A percentile compares a stretch with the other conserved stretches of the same genome.
These are phyloP conservation scores for Telmatochromis bifrenatus DNA, from an alignment of 2,113 vertebrate species.

Conservation along the genomic window DNA sequence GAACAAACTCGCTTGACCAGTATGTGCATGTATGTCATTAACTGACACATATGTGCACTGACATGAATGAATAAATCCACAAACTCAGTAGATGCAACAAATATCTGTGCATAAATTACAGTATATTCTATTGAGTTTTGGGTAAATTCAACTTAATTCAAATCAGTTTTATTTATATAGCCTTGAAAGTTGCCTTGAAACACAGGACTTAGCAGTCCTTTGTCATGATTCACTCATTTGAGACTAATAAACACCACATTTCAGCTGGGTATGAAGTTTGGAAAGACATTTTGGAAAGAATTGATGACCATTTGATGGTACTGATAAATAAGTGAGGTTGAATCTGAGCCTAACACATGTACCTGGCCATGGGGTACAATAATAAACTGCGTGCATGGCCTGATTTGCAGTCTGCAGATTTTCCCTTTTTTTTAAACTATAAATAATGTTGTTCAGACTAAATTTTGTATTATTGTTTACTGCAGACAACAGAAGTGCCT, in stretches of 20 bases:
- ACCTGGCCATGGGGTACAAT: background rate
- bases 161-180: background rate
- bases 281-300: background rate
- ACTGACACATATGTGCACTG: background rate
- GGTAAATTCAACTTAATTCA: background rate
- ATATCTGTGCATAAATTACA: background rate
- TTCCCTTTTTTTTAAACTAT: background rate
- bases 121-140: background rate
- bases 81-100: background rate
- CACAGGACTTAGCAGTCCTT: background rate
- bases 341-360: background rate
- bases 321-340: background rate
- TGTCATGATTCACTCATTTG: background rate
- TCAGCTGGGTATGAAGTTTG: background rate
- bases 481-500: background rate
- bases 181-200: background rate
- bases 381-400: background rate
- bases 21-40: background rate
- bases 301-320: background rate
- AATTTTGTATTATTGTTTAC: background rate
- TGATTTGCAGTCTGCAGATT: background rate
- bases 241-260: background rate
- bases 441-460: background rate
- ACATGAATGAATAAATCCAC: background rate
- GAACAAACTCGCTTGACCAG: background rate